Evolutionary conservation across 2,113 vertebrate species (phyloP).

Genomic region (Cyphomyrus discorhynchus): DNA sequence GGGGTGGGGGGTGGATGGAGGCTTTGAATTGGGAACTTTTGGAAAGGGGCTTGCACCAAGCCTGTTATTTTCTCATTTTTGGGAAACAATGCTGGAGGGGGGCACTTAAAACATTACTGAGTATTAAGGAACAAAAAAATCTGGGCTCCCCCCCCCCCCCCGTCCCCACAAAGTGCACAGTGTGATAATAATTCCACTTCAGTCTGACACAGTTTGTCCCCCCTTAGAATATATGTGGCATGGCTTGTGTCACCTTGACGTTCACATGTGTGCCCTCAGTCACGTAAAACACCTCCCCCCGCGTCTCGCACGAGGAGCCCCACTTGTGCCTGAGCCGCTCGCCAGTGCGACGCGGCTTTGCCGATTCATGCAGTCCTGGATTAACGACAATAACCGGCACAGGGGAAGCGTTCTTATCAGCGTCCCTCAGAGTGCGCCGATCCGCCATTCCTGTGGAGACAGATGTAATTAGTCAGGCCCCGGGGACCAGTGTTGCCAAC

Average conservation of each 20-base stretch:
- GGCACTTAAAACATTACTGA: neutral
- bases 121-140: neutral
- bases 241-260: neutral
- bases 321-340: neutral
- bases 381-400: slow-evolving; percentile 43
- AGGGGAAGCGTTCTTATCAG: slow-evolving; percentile 49
- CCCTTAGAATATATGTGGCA: neutral
- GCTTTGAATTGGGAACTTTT: neutral
- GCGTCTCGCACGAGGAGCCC: neutral
- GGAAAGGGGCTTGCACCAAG: neutral
- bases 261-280: neutral
- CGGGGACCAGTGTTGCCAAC: slow-evolving; percentile 11
- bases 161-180: neutral
- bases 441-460: neutral
- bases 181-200: neutral
- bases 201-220: neutral
- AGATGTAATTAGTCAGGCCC: neutral
- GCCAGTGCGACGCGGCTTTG: neutral
- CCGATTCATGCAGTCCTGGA: slow-evolving; percentile 18
- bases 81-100: neutral
- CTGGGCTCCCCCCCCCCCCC: neutral
- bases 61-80: neutral
- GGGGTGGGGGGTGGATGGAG: neutral
- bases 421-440: slow-evolving; percentile 40
- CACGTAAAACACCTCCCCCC: neutral